Evolutionary conservation across 2,888 invertebrate genomes (phyloP).

Genomic region (Chymomyza fuscimana): DNA sequence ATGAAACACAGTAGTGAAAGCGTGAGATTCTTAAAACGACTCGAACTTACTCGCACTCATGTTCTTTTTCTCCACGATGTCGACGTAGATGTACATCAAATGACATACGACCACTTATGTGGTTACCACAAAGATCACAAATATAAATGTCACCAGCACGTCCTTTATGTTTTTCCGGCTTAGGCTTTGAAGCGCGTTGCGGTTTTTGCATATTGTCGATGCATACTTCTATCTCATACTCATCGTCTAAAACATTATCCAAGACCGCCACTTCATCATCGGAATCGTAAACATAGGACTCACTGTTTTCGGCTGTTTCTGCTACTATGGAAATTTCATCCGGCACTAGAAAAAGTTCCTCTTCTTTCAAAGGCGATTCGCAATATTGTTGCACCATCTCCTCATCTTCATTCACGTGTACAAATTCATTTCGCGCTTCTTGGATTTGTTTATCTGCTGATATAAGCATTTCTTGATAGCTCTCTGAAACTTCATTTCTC

Average conservation of each 20-base stretch:
- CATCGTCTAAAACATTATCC: neutral
- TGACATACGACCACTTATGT: constrained; percentile 3
- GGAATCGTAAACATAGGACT: neutral
- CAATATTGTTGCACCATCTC: neutral
- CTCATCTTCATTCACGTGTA: neutral
- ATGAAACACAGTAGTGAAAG: neutral
- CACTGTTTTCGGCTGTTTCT: neutral
- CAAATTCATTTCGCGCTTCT: neutral
- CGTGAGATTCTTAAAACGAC: neutral
- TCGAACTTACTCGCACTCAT: constrained; percentile 15
- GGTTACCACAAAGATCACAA: constrained; percentile 18
- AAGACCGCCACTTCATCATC: neutral
- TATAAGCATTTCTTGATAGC: neutral
- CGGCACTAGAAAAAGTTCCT: neutral
- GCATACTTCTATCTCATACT: neutral
- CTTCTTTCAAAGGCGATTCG: neutral
- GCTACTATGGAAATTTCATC: neutral
- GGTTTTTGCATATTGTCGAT: neutral
- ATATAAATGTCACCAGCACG: neutral
- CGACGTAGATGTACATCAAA: constrained; percentile 14
- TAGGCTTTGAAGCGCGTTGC: neutral
- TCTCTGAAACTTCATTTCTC: constrained; percentile 25
- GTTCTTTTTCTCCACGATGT: constrained; percentile 9
- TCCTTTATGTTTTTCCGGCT: neutral
- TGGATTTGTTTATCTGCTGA: neutral